phyloP scores from a whole-genome alignment of 2,888 invertebrate genomes.

The Nomada hirtipes region DNA sequence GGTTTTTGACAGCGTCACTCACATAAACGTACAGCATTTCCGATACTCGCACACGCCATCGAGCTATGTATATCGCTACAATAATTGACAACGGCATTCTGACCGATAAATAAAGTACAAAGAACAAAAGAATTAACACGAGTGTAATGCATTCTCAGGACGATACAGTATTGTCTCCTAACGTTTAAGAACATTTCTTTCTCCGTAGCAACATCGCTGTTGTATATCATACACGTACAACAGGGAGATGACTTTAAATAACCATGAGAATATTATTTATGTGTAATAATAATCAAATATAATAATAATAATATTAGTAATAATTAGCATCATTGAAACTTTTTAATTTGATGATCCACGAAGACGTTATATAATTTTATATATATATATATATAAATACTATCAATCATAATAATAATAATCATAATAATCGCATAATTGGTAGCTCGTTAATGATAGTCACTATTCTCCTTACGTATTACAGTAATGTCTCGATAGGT shows the following conservation, averaged over 20 bases:
- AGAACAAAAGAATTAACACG: constrained; percentile 34
- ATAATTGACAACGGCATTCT: constrained; percentile 23
- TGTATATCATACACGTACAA: constrained; percentile 47
- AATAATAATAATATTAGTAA: constrained; percentile 60
- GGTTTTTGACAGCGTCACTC: too few relatives aligned
- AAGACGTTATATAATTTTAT: constrained; percentile 18
- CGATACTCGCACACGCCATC: constrained; percentile 9
- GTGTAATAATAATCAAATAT: constrained; percentile 44
- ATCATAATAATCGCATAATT: constrained; percentile 57
- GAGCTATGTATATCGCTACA: not conserved
- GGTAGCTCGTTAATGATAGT: constrained; percentile 49
- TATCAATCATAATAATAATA: constrained; percentile 55
- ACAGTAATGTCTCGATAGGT: too few relatives aligned
- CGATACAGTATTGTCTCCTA: constrained; percentile 40
- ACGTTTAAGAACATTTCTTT: constrained; percentile 33
- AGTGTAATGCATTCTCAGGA: constrained; percentile 55
- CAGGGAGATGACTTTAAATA: constrained; percentile 61
- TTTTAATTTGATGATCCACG: not conserved
- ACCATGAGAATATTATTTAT: constrained; percentile 55
- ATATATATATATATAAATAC: constrained; percentile 45
- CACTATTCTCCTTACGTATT: constrained; percentile 47
- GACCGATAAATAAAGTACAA: constrained; percentile 19
- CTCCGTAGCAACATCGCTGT: constrained; percentile 30
- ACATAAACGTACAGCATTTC: not conserved
- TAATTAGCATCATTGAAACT: constrained; percentile 15